Conservation (phyloP, 2,888 invertebrate species). For the Diadegma fenestrale region DNA sequence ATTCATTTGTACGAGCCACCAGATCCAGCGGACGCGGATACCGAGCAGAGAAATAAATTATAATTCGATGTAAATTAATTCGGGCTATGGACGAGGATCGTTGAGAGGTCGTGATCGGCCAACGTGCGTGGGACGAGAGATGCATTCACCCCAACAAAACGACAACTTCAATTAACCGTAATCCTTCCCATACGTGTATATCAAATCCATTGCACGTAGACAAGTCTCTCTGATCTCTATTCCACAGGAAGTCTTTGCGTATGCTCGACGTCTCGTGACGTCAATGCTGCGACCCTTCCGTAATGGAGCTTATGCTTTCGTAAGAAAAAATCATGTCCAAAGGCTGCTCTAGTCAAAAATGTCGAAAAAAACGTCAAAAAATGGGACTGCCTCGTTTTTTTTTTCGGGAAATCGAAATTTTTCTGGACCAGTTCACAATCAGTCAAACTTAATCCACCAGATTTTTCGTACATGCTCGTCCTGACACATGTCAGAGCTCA, state of each 20-base stretch:
- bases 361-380: conserved; percentile 18
- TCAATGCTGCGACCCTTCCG: background rate
- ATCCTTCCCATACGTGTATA: conserved; percentile 33
- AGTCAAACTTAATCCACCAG: conserved; percentile 47
- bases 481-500: background rate
- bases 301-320: conserved; percentile 46
- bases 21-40: conserved; percentile 5
- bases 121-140: conserved; percentile 43
- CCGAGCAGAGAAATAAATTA: conserved; percentile 55
- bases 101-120: conserved; percentile 45
- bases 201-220: conserved; percentile 28
- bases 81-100: conserved; percentile 42
- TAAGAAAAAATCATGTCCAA: conserved; percentile 24
- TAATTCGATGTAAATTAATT: conserved; percentile 65
- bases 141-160: conserved; percentile 42
- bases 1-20: background rate
- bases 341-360: background rate
- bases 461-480: conserved; percentile 26
- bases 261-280: conserved; percentile 40
- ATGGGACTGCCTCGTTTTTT: background rate
- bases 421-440: conserved; percentile 24
- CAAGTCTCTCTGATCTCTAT: conserved; percentile 32
- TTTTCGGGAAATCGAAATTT: conserved; percentile 13
- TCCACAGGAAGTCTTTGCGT: conserved; percentile 30
- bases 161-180: conserved; percentile 65